Conservation (phyloP, 2,797 vertebrate species). For the Yasuhikotakia modesta region DNA sequence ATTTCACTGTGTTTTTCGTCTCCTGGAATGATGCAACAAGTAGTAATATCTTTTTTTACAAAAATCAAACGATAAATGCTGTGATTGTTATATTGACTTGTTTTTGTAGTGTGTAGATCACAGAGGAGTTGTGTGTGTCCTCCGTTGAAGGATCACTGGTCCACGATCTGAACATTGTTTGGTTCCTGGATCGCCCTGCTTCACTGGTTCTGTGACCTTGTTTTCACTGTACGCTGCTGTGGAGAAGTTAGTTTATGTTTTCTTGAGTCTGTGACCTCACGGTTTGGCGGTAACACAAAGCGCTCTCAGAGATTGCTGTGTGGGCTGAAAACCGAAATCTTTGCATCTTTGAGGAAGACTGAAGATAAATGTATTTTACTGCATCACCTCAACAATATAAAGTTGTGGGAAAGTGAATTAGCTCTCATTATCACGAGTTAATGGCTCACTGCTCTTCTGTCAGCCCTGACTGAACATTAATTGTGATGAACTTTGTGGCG, state of each 20-base stretch:
- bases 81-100: too few relatives aligned
- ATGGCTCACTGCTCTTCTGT: slow-evolving; percentile 28
- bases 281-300: neutral
- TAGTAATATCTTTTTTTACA: too few relatives aligned
- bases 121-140: neutral
- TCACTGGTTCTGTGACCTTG: neutral
- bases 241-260: neutral
- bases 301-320: neutral
- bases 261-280: neutral
- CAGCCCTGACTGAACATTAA: slow-evolving; percentile 26
- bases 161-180: slow-evolving; percentile 30
- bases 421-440: slow-evolving; percentile 17
- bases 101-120: too few relatives aligned
- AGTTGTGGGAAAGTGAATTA: slow-evolving; percentile 33
- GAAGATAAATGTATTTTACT: slow-evolving; percentile 7
- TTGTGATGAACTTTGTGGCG: slow-evolving; percentile 33
- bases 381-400: slow-evolving; percentile 18
- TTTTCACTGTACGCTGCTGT: neutral
- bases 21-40: too few relatives aligned
- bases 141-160: neutral
- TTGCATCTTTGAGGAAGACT: neutral
- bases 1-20: neutral
- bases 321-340: neutral
- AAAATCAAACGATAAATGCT: too few relatives aligned
- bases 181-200: neutral